Base-by-base conservation (phyloP, 1,140 invertebrate species). In the Hypsibius dujardini region DNA sequence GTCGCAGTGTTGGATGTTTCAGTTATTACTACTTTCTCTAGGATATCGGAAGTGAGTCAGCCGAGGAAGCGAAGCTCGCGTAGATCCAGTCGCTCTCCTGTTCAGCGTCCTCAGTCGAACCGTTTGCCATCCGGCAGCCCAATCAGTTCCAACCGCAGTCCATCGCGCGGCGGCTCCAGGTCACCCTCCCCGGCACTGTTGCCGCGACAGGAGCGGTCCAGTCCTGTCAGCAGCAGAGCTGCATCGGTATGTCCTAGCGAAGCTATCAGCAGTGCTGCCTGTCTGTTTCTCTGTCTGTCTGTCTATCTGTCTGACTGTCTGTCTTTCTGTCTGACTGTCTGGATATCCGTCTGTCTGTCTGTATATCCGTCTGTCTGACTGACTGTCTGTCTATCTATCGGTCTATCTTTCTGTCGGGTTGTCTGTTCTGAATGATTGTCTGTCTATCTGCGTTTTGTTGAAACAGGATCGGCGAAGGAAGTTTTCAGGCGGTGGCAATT, bases 171-270 rank as follows among this genome's bases (percentile, higher is more conserved):
- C 28, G 28, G 28, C 50, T 56, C 50, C 50, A 56, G n/a, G 50
- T 56, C 50, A 12, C 50, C 50, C n/a, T 56, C 50, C 50, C 50
- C 50, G n/a, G 50, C 50, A 56, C 50, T n/a, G n/a, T n/a, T 56
- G 7, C 50, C n/a, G 7, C 50, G 50, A 56, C 7, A 56, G 50
- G 7, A n/a, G 7, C 50, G 7, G 50, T 56, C 50, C 50, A 56
- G n/a, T n/a, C 7, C 50, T 56, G 7, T n/a, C 7, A n/a, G 7
- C 50, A 56, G 7, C 50, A 56, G 7, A 56, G 7, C 50, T 56
- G 7, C 50, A 56, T n/a, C 7, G 7, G n/a, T 12, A 7, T 7
- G 50, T n/a, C 7, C 50, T n/a, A 56, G 50, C 50, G 50, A 56
- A 56, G 7, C 50, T n/a, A 56, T 12, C 50, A 56, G 50, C 50